Evolutionary conservation across 2,888 invertebrate genomes (phyloP), one percentile per base, ranked within the genome.

Genomic region (Diarsia rubi): DNA sequence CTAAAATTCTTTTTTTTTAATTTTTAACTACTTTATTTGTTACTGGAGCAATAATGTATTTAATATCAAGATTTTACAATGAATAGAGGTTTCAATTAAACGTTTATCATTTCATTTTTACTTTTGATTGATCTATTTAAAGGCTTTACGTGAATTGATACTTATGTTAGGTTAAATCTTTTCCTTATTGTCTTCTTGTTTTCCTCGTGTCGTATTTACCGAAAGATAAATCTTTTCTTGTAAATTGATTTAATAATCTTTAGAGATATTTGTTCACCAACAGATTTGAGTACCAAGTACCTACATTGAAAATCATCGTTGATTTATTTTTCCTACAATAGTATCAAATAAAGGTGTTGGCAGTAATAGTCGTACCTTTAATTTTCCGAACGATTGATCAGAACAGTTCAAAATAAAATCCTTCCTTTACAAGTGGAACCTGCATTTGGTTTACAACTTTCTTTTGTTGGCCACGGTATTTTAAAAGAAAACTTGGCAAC

Each of bases 401-500:
- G 27, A 67, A 2, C 63, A 49, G 44, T 19, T 31, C 27, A 24
- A 37, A 6, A 14, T 19, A 70, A 37, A 1, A 54, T 19, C 0
- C 0, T 16, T 31, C 47, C n/a, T 52, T 74, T 52, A 52, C 44
- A 62, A 44, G 71, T 66, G 57, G 44, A 68, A 66, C 62, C 52
- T 69, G 68, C 27, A 71, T 75, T 75, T 27, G 19, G 42, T 71
- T 69, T 14, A 66, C 11, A 71, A 71, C 69, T 63, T 8, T 44
- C 31, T 64, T 81, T 67, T 80, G 44, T 81, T 75, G 45, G 67
- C 63, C 49, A 19, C 63, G 14, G 37, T 59, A 16, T 5, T 14
- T 0, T 52, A 52, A 44, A 69, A 49, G 47, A 60, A 83, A 81
- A 67, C 75, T 81, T 81, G 81, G 84, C 84, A 83, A 52, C 84